phyloP scores from a whole-genome alignment of 2,888 invertebrate genomes.

The Therioaphis trifolii region DNA sequence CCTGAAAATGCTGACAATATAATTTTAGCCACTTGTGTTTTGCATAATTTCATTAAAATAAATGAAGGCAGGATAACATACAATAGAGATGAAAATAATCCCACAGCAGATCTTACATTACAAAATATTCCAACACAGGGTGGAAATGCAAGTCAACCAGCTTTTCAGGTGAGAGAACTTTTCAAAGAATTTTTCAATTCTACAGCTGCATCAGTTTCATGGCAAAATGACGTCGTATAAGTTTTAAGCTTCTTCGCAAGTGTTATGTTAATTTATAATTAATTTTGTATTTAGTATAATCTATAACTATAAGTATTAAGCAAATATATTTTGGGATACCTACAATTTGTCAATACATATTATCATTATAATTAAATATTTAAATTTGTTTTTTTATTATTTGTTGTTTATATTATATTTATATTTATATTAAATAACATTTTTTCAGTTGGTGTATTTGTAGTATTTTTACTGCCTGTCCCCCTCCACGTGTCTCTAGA shows the following conservation, averaged over 20 bases:
- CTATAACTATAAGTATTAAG: conserved; percentile 1
- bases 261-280: background rate
- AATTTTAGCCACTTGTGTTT: too few species aligned
- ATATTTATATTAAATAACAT: too few species aligned
- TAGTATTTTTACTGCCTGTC: too few species aligned
- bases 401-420: too few species aligned
- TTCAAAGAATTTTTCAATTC: too few species aligned
- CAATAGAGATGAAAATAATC: conserved; percentile 30
- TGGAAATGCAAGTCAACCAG: conserved; percentile 34
- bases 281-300: conserved; percentile 1
- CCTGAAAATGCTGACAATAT: conserved; percentile 12
- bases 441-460: too few species aligned
- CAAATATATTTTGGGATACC: too few species aligned
- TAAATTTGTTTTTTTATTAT: conserved; percentile 11
- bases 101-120: conserved; percentile 1
- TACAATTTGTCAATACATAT: conserved; percentile 20
- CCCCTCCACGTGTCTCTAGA: too few species aligned
- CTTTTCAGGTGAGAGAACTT: conserved; percentile 26
- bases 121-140: conserved; percentile 27
- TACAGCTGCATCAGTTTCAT: conserved; percentile 43
- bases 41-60: background rate
- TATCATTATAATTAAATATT: conserved; percentile 21
- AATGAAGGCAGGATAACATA: conserved; percentile 23
- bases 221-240: conserved; percentile 21
- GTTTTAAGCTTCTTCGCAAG: background rate